Conservation (phyloP, 1,140 invertebrate genomes). For the Eriosoma lanigerum region DNA sequence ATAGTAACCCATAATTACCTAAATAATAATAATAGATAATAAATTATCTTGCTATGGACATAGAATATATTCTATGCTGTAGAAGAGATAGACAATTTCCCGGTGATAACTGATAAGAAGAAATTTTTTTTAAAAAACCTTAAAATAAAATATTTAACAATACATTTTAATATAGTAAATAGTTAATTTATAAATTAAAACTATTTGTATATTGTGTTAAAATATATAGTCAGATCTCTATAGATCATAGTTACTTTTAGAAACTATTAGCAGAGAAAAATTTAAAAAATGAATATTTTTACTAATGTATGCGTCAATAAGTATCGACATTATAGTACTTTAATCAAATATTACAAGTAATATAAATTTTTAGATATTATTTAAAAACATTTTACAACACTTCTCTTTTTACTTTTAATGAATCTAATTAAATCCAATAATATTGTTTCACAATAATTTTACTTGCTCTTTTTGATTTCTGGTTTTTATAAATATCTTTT, state of each 20-base stretch:
- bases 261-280: neutral
- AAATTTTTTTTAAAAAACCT: neutral
- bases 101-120: constrained; percentile 36
- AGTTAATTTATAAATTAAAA: no score
- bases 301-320: neutral
- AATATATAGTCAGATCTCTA: no score
- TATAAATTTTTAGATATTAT: neutral
- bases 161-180: no score
- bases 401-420: neutral
- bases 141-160: no score
- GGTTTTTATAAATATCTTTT: neutral
- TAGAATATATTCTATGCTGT: neutral
- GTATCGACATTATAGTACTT: constrained; percentile 23
- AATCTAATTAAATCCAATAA: neutral
- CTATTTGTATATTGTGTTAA: neutral
- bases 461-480: neutral
- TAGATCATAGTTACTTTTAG: no score
- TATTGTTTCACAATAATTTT: constrained; percentile 1
- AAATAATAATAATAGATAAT: no score
- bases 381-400: neutral
- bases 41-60: no score
- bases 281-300: constrained; percentile 33
- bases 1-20: no score
- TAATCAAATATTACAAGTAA: constrained; percentile 34
- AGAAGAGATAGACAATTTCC: neutral